phyloP scores from a whole-genome alignment of 1,140 invertebrate species.

The Nymphalis io region DNA sequence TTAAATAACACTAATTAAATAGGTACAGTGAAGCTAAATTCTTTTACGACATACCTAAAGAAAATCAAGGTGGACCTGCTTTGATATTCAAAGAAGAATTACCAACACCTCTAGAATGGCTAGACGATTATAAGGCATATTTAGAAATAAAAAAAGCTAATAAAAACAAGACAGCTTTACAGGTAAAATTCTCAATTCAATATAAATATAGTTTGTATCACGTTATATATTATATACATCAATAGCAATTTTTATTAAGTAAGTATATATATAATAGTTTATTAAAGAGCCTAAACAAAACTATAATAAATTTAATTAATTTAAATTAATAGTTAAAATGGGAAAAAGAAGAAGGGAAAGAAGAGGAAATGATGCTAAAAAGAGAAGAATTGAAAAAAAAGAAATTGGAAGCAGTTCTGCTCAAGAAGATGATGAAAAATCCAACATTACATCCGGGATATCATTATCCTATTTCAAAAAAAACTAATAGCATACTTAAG shows the following conservation, averaged over 20 bases:
- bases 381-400: slow-evolving; percentile 48
- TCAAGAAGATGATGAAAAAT: slow-evolving; percentile 67
- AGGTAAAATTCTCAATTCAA: slow-evolving; percentile 38
- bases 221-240: not conserved
- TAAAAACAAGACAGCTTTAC: slow-evolving; percentile 53
- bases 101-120: slow-evolving; percentile 55
- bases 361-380: slow-evolving; percentile 46
- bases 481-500: slow-evolving; percentile 44
- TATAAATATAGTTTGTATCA: not conserved
- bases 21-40: slow-evolving; percentile 42
- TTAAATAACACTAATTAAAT: not conserved
- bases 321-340: slow-evolving; percentile 24
- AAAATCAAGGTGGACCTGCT: slow-evolving; percentile 47
- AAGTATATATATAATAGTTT: too few relatives aligned
- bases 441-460: slow-evolving; percentile 64
- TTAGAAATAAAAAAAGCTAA: slow-evolving; percentile 49
- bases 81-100: slow-evolving; percentile 55
- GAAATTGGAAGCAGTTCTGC: slow-evolving; percentile 49
- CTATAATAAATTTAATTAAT: too few relatives aligned
- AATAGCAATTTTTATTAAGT: not conserved
- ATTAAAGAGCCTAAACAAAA: too few relatives aligned
- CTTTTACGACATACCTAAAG: slow-evolving; percentile 57
- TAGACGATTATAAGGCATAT: slow-evolving; percentile 49
- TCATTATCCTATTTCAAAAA: slow-evolving; percentile 54
- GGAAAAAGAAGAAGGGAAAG: slow-evolving; percentile 49